phyloP scores from a whole-genome alignment of 2,113 vertebrate species.

The Crocuta crocuta region DNA sequence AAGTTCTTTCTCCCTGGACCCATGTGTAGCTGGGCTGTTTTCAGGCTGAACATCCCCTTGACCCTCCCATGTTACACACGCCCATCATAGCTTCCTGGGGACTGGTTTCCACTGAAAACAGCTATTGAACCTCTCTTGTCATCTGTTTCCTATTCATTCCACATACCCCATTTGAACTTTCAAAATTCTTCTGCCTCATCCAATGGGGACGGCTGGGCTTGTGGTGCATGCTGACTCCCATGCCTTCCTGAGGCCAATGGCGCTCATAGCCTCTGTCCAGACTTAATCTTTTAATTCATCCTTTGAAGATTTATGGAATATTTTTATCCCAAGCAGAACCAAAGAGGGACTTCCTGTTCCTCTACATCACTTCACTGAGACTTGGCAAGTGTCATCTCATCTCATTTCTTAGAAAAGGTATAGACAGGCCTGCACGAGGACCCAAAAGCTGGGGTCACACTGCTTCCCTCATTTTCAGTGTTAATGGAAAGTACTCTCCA shows the following conservation, averaged over 20 bases:
- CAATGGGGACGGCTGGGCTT: background rate
- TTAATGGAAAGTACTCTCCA: background rate
- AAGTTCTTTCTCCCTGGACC: background rate
- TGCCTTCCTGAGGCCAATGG: background rate
- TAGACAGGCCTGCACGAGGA: background rate
- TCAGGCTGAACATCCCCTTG: background rate
- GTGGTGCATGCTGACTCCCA: background rate
- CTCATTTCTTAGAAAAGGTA: background rate
- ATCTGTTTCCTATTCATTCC: conserved; percentile 36
- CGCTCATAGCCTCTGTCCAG: background rate
- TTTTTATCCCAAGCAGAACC: background rate
- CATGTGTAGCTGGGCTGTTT: background rate
- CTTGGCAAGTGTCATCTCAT: background rate
- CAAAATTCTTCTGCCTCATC: background rate
- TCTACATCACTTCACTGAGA: background rate
- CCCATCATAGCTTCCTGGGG: background rate
- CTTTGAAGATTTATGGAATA: background rate
- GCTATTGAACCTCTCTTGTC: background rate
- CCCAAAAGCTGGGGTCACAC: background rate
- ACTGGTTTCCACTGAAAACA: background rate
- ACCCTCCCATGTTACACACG: background rate
- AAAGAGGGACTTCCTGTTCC: background rate
- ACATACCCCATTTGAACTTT: background rate
- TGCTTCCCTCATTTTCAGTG: background rate
- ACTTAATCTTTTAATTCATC: background rate